Conservation (phyloP, 2,888 invertebrate species). For the Trissolcus japonicus region DNA sequence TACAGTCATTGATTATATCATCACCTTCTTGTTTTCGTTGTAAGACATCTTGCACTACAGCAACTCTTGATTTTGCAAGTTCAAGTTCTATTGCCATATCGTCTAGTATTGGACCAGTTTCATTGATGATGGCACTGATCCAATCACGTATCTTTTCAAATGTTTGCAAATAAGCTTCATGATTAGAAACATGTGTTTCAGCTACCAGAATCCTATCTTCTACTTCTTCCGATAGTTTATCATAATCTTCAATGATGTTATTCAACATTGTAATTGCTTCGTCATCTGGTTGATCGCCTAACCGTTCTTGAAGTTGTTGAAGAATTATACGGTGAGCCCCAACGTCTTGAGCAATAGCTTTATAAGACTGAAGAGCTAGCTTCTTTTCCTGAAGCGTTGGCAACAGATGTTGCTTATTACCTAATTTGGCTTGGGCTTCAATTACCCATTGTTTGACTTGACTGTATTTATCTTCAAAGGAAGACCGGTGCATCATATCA, state of each 20-base stretch:
- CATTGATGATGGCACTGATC: slow-evolving; percentile 86
- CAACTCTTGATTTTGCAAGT: slow-evolving; percentile 85
- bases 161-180: slow-evolving; percentile 88
- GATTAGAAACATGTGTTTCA: slow-evolving; percentile 86
- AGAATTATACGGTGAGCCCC: slow-evolving; percentile 90
- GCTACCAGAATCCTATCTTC: slow-evolving; percentile 82
- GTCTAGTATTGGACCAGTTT: slow-evolving; percentile 85
- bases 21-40: slow-evolving; percentile 86
- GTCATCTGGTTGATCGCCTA: slow-evolving; percentile 86
- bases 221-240: slow-evolving; percentile 82
- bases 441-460: slow-evolving; percentile 89
- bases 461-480: slow-evolving; percentile 93
- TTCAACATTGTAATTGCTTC: slow-evolving; percentile 86
- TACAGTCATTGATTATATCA: slow-evolving; percentile 83
- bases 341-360: slow-evolving; percentile 89
- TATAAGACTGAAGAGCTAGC: slow-evolving; percentile 87
- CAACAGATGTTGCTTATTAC: slow-evolving; percentile 84
- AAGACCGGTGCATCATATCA: slow-evolving; percentile 91
- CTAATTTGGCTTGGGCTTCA: slow-evolving; percentile 86
- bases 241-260: slow-evolving; percentile 85
- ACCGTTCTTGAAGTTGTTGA: slow-evolving; percentile 89
- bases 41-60: slow-evolving; percentile 85
- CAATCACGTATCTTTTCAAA: slow-evolving; percentile 90
- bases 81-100: slow-evolving; percentile 88
- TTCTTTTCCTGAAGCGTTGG: slow-evolving; percentile 93